phyloP scores from a whole-genome alignment of 2,113 vertebrate species.

The Archilochus colubris region DNA sequence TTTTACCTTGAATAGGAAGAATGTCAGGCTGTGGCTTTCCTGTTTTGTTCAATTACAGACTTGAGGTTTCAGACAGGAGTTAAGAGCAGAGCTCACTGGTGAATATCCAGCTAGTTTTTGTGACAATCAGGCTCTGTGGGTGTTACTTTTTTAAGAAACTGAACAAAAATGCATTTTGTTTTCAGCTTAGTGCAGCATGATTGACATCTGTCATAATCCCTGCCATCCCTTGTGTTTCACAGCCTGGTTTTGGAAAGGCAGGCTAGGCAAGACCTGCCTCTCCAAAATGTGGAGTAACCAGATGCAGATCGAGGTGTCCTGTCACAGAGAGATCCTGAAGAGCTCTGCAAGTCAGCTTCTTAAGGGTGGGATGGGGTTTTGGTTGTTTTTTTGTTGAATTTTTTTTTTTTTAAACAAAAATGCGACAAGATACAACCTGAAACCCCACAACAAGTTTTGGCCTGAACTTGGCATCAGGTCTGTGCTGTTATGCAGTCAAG shows the following conservation, averaged over 20 bases:
- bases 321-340: neutral
- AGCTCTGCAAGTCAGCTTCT: neutral
- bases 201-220: neutral
- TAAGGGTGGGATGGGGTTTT: neutral
- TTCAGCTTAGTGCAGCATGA: neutral
- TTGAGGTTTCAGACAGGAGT: neutral
- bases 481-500: neutral
- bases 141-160: neutral
- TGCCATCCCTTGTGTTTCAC: neutral
- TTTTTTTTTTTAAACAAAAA: neutral
- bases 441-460: conserved; percentile 54
- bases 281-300: neutral
- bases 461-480: conserved; percentile 58
- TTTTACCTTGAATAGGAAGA: neutral
- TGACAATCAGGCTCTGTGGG: neutral
- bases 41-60: neutral
- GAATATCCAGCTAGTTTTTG: neutral
- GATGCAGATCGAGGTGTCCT: neutral
- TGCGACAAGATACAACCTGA: neutral
- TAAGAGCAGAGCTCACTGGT: neutral
- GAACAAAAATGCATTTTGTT: neutral
- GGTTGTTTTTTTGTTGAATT: neutral
- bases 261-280: neutral
- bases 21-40: neutral
- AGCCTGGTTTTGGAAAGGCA: neutral